Conservation (phyloP, 2,113 vertebrate genomes). For the Dolichotis patagonum region DNA sequence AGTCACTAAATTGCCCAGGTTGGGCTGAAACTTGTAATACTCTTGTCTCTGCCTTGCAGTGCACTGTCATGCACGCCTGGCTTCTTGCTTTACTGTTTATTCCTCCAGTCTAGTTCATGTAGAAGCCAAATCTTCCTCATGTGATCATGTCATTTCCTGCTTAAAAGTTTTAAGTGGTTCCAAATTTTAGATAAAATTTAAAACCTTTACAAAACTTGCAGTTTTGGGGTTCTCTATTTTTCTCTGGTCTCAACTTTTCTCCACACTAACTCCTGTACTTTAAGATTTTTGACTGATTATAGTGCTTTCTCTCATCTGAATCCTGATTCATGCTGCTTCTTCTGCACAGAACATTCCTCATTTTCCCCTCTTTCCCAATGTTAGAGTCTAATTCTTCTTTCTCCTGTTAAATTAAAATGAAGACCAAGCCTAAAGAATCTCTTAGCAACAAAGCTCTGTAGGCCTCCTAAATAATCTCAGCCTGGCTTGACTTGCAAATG, state of each 20-base stretch:
- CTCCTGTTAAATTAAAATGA: background rate
- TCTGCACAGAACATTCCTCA: background rate
- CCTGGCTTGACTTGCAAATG: background rate
- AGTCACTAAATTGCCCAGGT: background rate
- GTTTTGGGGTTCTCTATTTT: background rate
- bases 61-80: background rate
- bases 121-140: background rate
- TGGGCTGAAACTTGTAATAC: background rate
- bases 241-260: background rate
- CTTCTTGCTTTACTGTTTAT: background rate
- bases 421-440: background rate
- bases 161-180: background rate
- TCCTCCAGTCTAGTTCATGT: background rate
- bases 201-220: background rate
- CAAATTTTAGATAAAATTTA: background rate
- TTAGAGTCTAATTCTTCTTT: background rate
- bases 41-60: background rate
- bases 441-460: background rate
- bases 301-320: background rate
- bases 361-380: background rate
- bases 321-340: background rate
- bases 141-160: background rate
- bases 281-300: background rate
- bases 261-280: background rate
- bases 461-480: background rate